Conservation (phyloP, 2,888 invertebrate species). For the Gryllus longicercus region DNA sequence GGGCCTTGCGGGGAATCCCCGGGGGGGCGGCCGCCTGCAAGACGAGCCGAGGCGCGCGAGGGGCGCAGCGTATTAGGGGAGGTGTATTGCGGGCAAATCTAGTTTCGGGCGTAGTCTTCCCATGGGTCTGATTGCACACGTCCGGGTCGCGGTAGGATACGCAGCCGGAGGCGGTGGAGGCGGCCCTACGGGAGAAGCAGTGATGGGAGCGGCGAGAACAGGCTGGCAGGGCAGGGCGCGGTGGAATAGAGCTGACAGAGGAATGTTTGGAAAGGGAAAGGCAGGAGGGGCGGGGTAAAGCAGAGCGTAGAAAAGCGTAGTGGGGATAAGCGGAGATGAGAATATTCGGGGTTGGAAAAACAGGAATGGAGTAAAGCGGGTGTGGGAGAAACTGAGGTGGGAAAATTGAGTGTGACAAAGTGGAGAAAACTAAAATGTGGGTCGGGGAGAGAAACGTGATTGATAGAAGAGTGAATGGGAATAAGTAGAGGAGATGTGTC, state of each 20-base stretch:
- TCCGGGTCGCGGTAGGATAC: background rate
- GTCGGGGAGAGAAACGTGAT: no score
- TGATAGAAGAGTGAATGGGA: no score
- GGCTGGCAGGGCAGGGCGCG: background rate
- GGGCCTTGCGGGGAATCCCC: no score
- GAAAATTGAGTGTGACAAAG: no score
- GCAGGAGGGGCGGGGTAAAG: background rate
- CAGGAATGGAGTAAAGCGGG: no score
- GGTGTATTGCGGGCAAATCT: background rate
- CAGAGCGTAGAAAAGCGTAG: background rate
- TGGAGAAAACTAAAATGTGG: no score
- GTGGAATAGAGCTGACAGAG: background rate
- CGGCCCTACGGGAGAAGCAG: background rate
- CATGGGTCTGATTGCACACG: constrained; percentile 8
- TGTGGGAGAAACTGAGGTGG: no score
- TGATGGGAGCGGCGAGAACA: background rate
- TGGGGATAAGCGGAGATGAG: background rate
- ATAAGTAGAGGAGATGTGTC: no score
- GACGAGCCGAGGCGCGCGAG: background rate
- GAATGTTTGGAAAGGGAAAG: background rate
- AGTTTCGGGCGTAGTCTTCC: constrained; percentile 17
- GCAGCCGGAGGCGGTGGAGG: background rate
- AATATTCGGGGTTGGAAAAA: no score
- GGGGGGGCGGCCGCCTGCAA: background rate
- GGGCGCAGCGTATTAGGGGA: background rate